Base-by-base conservation (phyloP, 2,113 vertebrate genomes). In the Vanacampus margaritifer region DNA sequence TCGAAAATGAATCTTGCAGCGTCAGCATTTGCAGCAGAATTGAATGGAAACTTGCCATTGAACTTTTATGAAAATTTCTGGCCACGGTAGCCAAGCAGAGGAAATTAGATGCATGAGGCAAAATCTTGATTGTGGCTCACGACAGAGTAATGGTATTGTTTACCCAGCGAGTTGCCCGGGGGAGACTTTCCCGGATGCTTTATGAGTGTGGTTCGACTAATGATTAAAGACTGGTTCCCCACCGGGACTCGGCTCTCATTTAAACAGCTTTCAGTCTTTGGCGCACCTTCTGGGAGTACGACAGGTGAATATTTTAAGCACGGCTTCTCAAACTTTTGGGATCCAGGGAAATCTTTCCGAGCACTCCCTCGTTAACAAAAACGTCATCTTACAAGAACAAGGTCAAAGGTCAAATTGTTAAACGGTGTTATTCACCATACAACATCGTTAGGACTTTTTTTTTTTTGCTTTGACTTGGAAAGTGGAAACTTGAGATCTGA, bases 61-160 rank as follows among this genome's bases (percentile, higher is more conserved):
- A 46, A 13, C 17, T 16, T 16, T 46, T 46, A 19, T 19, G 16
- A 46, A 46, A 46, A 46, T 46, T 11, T 23, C 21, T 23, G 1
- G 48, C 21, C 3, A 7, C 24, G 16, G n/a, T 43, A 13, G 3
- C 23, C n/a, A 9, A 6, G 35, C 36, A 14, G 58, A 3, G 21
- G 60, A 86, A 87, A 88, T 86, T 73, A 74, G 77, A 84, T 86
- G 86, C 75, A 50, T 80, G 76, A 75, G 76, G 85, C 83, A 77
- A 88, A 84, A 80, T 84, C 76, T 88, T 84, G 79, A 87, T 86
- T 86, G 62, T 61, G 54, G 39, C 81, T 76, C 66, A 66, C 71
- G 84, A 73, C 80, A 78, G 81, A 87, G 77, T 69, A 80, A 86
- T 81, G 78, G 80, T 63, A 73, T 88, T 88, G 79, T 89, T 88